Percentiles rank a stretch among this genome's conserved stretches.
Evolutionary conservation across 2,888 invertebrate genomes (phyloP).

Genomic region (Cheilosia grossa): DNA sequence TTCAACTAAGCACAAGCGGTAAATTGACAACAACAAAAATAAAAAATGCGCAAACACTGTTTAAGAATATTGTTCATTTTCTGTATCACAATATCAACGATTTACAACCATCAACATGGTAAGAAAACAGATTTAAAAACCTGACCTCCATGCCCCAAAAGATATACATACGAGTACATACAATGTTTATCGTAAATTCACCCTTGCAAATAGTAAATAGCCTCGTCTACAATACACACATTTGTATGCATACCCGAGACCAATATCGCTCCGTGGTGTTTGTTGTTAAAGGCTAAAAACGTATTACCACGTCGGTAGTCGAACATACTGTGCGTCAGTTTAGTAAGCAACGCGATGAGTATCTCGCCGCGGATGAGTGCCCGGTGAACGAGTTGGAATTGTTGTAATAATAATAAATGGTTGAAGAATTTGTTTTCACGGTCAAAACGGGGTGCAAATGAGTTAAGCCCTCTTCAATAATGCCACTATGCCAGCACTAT

Average conservation of each 20-base stretch:
- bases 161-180: neutral
- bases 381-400: constrained; percentile 42
- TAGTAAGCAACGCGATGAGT: constrained; percentile 7
- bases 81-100: neutral
- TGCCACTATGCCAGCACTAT: constrained; percentile 21
- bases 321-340: neutral
- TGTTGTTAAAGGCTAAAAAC: constrained; percentile 23
- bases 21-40: no score
- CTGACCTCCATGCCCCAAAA: constrained; percentile 48
- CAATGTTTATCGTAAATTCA: constrained; percentile 42
- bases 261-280: constrained; percentile 19
- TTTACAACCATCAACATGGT: constrained; percentile 2
- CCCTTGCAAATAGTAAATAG: constrained; percentile 41
- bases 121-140: constrained; percentile 28
- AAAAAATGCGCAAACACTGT: no score
- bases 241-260: constrained; percentile 31
- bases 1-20: no score
- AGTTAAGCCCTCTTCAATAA: constrained; percentile 48
- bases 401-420: constrained; percentile 55
- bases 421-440: constrained; percentile 52
- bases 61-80: no score
- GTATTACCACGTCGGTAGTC: constrained; percentile 22
- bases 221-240: constrained; percentile 8
- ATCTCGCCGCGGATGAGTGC: constrained; percentile 19
- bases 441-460: constrained; percentile 61